These are phyloP conservation scores for Rhagonycha lutea DNA, from an alignment of 2,888 invertebrate species.

Conservation along the genomic window DNA sequence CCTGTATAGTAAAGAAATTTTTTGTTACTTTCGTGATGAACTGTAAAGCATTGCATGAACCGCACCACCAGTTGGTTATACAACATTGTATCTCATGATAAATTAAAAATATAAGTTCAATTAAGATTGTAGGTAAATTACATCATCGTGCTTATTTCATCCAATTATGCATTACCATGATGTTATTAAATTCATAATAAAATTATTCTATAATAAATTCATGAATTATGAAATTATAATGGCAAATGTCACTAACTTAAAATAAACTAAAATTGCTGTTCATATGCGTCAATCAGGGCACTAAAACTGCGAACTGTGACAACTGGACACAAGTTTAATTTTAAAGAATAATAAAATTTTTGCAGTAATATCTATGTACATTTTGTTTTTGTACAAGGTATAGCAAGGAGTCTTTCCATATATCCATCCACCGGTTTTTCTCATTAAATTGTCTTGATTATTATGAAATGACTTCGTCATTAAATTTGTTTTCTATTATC, in stretches of 20 bases:
- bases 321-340: background rate
- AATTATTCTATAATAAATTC: background rate
- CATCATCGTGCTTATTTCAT: background rate
- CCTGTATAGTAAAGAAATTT: background rate
- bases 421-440: too few relatives aligned
- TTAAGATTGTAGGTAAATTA: background rate
- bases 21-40: background rate
- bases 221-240: background rate
- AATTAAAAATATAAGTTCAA: background rate
- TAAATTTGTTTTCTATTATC: too few relatives aligned
- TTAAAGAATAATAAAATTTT: too few relatives aligned
- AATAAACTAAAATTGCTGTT: background rate
- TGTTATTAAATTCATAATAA: background rate
- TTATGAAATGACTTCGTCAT: too few relatives aligned
- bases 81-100: background rate
- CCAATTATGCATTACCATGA: background rate
- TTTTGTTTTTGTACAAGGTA: too few relatives aligned
- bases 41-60: background rate
- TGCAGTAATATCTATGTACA: too few relatives aligned
- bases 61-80: background rate
- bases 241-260: too few relatives aligned
- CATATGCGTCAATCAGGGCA: background rate
- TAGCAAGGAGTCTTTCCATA: too few relatives aligned
- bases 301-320: background rate
- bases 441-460: too few relatives aligned